A percentile compares a stretch with the other conserved stretches of the same genome.
These are phyloP conservation scores for Chymomyza fuscimana DNA, from an alignment of 2,888 invertebrate species.

Conservation along the genomic window DNA sequence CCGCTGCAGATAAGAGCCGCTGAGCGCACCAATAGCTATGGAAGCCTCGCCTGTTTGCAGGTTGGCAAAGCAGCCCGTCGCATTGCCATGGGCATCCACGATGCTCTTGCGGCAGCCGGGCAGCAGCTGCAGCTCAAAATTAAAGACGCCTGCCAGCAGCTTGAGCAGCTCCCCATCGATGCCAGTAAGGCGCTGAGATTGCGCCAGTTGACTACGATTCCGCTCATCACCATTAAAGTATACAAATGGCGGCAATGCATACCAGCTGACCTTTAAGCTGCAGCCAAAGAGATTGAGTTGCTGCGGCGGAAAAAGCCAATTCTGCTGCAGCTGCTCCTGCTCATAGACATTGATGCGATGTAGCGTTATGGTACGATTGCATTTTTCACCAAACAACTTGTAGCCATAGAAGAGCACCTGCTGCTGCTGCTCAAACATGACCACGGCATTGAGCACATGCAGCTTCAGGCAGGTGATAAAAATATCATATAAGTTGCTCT, in stretches of 20 bases:
- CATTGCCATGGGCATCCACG: conserved; percentile 35
- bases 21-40: conserved; percentile 69
- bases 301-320: conserved; percentile 51
- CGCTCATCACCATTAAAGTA: conserved; percentile 57
- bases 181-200: conserved; percentile 58
- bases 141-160: conserved; percentile 50
- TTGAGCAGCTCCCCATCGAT: conserved; percentile 72
- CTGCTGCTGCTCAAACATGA: conserved; percentile 47
- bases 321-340: conserved; percentile 33
- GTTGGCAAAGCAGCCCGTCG: conserved; percentile 51
- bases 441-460: conserved; percentile 63
- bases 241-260: conserved; percentile 54
- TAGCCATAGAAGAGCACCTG: conserved; percentile 50
- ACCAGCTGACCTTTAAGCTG: conserved; percentile 59
- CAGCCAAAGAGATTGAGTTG: conserved; percentile 58
- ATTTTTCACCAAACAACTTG: conserved; percentile 34
- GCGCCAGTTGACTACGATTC: conserved; percentile 37
- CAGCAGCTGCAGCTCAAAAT: conserved; percentile 62
- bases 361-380: conserved; percentile 34
- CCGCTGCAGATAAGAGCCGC: conserved; percentile 49
- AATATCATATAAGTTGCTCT: conserved; percentile 42
- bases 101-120: conserved; percentile 40
- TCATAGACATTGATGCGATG: conserved; percentile 50
- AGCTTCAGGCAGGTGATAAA: conserved; percentile 50
- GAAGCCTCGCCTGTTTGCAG: conserved; percentile 39